A percentile compares a stretch with the other conserved stretches of the same genome.
phyloP scores from a whole-genome alignment of 2,797 vertebrate genomes.

The Hipposideros larvatus region DNA sequence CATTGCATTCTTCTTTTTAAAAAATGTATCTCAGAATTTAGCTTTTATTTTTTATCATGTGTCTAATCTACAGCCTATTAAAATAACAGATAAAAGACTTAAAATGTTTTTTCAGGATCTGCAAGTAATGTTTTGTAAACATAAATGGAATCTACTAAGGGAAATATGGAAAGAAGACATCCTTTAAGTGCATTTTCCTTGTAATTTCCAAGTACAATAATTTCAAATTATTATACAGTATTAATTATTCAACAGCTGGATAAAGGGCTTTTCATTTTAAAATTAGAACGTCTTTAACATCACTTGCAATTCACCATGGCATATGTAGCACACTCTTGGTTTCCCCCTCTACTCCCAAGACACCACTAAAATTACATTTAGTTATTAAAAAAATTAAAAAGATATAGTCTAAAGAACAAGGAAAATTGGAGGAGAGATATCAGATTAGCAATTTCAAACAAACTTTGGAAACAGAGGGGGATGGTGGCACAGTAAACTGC shows the following conservation, averaged over 20 bases:
- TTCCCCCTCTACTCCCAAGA: neutral
- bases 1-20: neutral
- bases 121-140: neutral
- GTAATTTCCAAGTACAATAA: neutral
- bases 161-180: neutral
- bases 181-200: slow-evolving; percentile 30
- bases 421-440: neutral
- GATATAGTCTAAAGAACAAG: slow-evolving; percentile 11
- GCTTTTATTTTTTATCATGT: slow-evolving; percentile 31
- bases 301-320: neutral
- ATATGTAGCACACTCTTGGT: neutral
- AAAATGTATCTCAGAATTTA: neutral
- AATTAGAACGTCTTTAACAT: neutral
- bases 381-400: neutral
- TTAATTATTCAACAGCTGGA: slow-evolving; percentile 35
- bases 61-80: slow-evolving; percentile 22
- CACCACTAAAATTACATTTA: neutral
- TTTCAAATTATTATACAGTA: neutral
- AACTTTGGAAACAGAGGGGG: neutral
- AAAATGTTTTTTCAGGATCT: neutral
- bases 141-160: neutral
- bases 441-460: neutral
- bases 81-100: slow-evolving; percentile 31
- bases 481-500: neutral
- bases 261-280: slow-evolving; percentile 43